Conservation (phyloP, 2,113 vertebrate genomes). For the Oncorhynchus tshawytscha region DNA sequence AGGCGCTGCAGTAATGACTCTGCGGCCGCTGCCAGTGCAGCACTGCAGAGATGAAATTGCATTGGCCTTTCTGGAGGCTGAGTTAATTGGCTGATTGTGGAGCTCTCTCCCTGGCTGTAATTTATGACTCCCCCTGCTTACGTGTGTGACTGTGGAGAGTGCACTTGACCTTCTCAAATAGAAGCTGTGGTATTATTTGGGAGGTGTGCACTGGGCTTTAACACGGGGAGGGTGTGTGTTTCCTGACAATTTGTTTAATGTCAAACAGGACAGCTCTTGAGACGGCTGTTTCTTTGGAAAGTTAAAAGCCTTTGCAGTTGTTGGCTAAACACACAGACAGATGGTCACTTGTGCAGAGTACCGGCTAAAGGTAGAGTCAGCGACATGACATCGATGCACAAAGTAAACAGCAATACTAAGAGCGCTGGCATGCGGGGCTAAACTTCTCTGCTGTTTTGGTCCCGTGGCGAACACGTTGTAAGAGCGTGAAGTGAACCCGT, state of each 20-base stretch:
- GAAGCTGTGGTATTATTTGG: slow-evolving; percentile 28
- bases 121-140: slow-evolving; percentile 65
- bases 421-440: too few relatives aligned
- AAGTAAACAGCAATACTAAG: too few relatives aligned
- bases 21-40: background rate
- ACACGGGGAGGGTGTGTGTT: slow-evolving; percentile 7
- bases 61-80: slow-evolving; percentile 70
- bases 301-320: background rate
- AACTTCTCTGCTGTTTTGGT: too few relatives aligned
- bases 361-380: too few relatives aligned
- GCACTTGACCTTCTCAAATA: slow-evolving; percentile 57
- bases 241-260: slow-evolving; percentile 39
- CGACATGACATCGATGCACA: too few relatives aligned
- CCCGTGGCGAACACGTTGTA: too few relatives aligned
- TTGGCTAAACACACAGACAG: background rate
- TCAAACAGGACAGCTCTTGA: slow-evolving; percentile 6
- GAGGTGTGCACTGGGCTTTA: slow-evolving; percentile 26
- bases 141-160: slow-evolving; percentile 57
- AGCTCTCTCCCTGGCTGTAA: slow-evolving; percentile 60
- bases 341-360: too few relatives aligned
- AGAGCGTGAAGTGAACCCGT: too few relatives aligned
- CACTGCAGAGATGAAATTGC: slow-evolving; percentile 60
- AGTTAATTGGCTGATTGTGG: slow-evolving; percentile 72
- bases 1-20: background rate
- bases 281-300: slow-evolving; percentile 7